phyloP scores from a whole-genome alignment of 2,113 vertebrate genomes.

The Ptilonorhynchus violaceus region DNA sequence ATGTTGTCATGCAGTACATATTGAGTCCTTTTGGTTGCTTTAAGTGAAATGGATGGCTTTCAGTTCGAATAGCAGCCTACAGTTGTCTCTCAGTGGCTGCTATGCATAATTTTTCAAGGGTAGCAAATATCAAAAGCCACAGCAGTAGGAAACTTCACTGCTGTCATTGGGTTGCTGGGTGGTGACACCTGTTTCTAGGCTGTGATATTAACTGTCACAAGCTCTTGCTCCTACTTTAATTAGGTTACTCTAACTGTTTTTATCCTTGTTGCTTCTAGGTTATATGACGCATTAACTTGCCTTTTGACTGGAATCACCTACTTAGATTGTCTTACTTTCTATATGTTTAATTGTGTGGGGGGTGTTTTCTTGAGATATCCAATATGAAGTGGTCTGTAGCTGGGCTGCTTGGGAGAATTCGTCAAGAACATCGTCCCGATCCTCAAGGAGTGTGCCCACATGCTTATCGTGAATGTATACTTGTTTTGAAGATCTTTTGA shows the following conservation, averaged over 20 bases:
- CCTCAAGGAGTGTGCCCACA: accelerated
- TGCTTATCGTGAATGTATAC: background rate
- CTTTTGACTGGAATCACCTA: background rate
- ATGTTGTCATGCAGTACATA: accelerated
- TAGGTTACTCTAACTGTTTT: background rate
- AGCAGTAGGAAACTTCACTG: background rate
- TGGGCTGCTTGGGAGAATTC: background rate
- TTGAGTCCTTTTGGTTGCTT: background rate
- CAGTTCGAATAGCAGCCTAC: background rate
- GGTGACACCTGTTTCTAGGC: background rate
- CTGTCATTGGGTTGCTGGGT: background rate
- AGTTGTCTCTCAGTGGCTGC: background rate
- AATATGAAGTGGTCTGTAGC: accelerated
- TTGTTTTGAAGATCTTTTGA: background rate
- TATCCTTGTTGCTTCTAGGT: background rate
- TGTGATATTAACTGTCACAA: background rate
- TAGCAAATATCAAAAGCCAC: background rate
- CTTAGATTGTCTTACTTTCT: background rate
- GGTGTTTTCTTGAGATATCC: background rate
- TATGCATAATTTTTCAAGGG: background rate
- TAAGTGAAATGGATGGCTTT: background rate
- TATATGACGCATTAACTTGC: background rate
- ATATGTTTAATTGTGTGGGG: background rate
- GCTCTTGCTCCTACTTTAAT: background rate
- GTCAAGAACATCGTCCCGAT: background rate